Conservation (phyloP, 1,140 invertebrate genomes). For the Bombus huntii region DNA sequence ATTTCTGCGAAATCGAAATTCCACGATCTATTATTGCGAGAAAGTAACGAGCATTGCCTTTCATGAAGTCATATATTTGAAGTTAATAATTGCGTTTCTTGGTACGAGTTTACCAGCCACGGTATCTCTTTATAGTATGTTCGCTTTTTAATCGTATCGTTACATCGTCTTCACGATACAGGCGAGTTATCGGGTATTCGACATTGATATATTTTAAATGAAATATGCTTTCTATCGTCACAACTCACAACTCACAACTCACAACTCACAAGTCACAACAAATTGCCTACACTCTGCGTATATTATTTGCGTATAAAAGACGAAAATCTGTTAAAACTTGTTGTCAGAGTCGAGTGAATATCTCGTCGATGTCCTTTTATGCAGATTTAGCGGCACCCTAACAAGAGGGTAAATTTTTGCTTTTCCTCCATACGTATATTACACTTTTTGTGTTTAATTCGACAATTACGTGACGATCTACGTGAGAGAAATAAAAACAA, state of each 20-base stretch:
- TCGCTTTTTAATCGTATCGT: background rate
- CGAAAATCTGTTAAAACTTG: background rate
- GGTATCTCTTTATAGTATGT: background rate
- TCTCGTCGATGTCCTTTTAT: accelerated
- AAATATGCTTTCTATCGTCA: no score
- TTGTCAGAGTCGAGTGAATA: background rate
- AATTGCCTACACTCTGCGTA: background rate
- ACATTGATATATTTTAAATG: no score
- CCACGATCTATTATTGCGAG: background rate
- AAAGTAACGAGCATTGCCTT: slow-evolving; percentile 13
- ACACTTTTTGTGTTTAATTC: background rate
- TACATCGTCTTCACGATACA: background rate
- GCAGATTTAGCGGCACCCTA: background rate
- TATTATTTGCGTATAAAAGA: no score
- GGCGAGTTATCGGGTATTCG: background rate
- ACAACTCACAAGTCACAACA: background rate
- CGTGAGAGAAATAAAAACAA: no score
- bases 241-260: background rate
- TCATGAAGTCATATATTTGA: no score
- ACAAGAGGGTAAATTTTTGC: background rate
- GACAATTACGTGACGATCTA: background rate
- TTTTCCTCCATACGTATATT: background rate
- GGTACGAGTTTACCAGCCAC: no score
- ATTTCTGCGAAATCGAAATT: slow-evolving; percentile 13
- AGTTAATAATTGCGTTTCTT: background rate